Conservation (phyloP, 2,113 vertebrate species). For the Hemicordylus capensis region DNA sequence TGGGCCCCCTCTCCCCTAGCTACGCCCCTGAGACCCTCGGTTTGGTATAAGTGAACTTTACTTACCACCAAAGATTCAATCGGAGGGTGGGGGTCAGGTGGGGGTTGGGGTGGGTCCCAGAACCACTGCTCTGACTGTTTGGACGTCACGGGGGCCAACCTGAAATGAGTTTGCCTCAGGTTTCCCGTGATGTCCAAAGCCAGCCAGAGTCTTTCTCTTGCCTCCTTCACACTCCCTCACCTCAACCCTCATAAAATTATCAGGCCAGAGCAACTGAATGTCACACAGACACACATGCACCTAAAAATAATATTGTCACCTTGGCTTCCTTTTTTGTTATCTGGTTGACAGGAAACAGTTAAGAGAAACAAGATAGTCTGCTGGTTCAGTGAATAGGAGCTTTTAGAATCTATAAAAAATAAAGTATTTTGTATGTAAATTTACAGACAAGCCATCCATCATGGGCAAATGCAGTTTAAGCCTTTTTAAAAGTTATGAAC, state of each 20-base stretch:
- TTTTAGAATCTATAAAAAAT: slow-evolving; percentile 50
- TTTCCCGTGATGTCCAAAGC: too few relatives aligned
- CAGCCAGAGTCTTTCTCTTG: too few relatives aligned
- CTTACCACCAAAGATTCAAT: too few relatives aligned
- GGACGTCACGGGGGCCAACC: too few relatives aligned
- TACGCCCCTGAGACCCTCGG: too few relatives aligned
- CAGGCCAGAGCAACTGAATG: slow-evolving; percentile 36
- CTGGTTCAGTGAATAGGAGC: neutral
- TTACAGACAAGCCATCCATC: slow-evolving; percentile 44
- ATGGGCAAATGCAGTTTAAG: slow-evolving; percentile 54
- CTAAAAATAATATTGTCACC: slow-evolving; percentile 41
- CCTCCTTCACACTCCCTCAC: too few relatives aligned
- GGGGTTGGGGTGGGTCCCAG: too few relatives aligned
- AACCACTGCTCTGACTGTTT: too few relatives aligned
- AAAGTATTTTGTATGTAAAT: slow-evolving; percentile 38
- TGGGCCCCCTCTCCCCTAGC: too few relatives aligned
- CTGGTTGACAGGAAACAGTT: slow-evolving; percentile 51
- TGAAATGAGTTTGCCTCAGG: too few relatives aligned
- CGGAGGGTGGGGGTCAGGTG: too few relatives aligned
- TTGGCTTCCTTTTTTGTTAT: slow-evolving; percentile 46
- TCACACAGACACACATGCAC: slow-evolving; percentile 32
- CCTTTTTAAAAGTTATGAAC: slow-evolving; percentile 27
- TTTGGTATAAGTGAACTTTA: too few relatives aligned
- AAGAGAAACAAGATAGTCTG: slow-evolving; percentile 35
- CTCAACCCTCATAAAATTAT: neutral